Evolutionary conservation across 1,140 invertebrate species (phyloP), one percentile per base, ranked within the genome.

Genomic region (Nasonia longicornis): DNA sequence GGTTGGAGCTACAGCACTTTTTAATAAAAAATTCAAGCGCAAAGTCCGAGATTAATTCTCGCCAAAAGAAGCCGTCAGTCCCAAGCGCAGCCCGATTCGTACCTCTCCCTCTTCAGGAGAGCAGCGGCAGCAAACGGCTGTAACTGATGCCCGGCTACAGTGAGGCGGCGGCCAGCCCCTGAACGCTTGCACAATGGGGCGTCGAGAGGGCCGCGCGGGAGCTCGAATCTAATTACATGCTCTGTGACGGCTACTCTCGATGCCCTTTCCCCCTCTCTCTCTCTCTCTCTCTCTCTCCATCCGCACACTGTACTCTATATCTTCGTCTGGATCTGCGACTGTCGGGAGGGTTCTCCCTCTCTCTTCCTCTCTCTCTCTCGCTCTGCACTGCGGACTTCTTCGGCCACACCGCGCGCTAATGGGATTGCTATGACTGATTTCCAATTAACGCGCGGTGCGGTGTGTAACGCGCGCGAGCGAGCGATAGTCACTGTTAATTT

Each of bases 151-250:
- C 84, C n/a, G 10, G 84, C 82, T 82, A 83, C 72, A 80, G 69
- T 71, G 31, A 3, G 78, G 77, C 78, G 79, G 83, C 38, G 10
- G 6, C 6, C 38, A 42, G 14, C 14, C 48, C 48, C 48, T 52
- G 48, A 52, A 52, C 48, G 48, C 48, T 52, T 52, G 14, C 48
- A 52, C 48, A 75, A 79, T 77, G 71, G 72, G 83, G 83, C 72
- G 52, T 70, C 52, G 83, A 74, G 84, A 35, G 84, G 80, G 76
- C 66, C 38, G 72, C 31, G 82, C 84, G 84, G 84, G 85, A 84
- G 85, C 71, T 85, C 85, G 88, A 89, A 89, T 89, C 87, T 89
- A 89, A 89, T 89, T 89, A 89, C 89, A 89, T 86, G 87, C 85
- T 86, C 89, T 38, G 79, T 87, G 89, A 89, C 88, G 89, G 87